Evolutionary conservation across 2,113 vertebrate species (phyloP).

Genomic region (Tamias sibiricus): DNA sequence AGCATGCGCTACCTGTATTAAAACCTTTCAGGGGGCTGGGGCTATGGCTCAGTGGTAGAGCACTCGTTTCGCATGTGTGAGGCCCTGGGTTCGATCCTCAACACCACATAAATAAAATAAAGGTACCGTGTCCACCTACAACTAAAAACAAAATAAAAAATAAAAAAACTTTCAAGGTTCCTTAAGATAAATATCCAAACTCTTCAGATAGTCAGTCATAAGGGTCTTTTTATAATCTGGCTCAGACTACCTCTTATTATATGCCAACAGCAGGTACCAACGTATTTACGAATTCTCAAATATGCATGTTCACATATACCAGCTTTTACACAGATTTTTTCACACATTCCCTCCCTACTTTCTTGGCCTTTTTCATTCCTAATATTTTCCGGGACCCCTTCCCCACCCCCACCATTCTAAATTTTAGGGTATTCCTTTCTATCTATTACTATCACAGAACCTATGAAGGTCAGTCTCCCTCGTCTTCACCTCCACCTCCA

Average conservation of each 20-base stretch:
- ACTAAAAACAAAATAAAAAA: too few species aligned
- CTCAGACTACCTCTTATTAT: background rate
- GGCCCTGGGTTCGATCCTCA: too few species aligned
- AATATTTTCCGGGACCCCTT: background rate
- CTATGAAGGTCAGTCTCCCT: background rate
- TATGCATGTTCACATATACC: background rate
- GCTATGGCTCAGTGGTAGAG: too few species aligned
- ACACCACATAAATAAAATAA: too few species aligned
- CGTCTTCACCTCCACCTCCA: background rate
- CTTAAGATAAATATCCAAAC: background rate
- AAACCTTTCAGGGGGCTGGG: background rate
- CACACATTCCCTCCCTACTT: background rate
- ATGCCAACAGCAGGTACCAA: background rate
- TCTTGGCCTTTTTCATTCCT: background rate
- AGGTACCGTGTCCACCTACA: too few species aligned
- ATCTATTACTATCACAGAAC: background rate
- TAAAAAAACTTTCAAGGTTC: background rate
- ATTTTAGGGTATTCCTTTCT: background rate
- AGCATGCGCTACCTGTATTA: background rate
- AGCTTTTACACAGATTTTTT: background rate
- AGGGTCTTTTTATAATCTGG: background rate
- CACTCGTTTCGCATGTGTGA: too few species aligned
- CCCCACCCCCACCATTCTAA: background rate
- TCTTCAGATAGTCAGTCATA: background rate
- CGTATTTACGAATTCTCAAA: background rate